Base-by-base conservation (phyloP, 2,797 vertebrate genomes). In the Champsocephalus esox region DNA sequence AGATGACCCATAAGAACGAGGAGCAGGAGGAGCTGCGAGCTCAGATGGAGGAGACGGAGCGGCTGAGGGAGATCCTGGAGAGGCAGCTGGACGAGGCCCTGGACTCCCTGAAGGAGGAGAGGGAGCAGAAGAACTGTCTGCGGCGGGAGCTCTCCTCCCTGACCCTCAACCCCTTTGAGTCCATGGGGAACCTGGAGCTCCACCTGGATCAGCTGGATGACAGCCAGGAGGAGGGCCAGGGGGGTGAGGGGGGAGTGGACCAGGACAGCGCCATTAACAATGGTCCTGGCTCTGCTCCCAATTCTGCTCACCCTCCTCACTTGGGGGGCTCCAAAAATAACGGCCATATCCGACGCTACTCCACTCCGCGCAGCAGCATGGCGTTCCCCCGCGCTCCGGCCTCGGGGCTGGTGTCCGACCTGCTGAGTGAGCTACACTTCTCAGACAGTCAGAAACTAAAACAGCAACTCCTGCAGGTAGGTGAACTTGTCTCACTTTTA, bases 391-490 rank as follows among this genome's bases (percentile, higher is more conserved):
- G 91, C 1, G 89, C 92, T 38, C 93, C 95, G 60, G 71, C 95
- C 69, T 79, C 95, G 67, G 60, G 96, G 13, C 87, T 96, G 38
- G 95, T 96, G 28, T 92, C 95, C 0, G 95, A 97, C 82, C 94
- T 97, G 70, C 93, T 96, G 75, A 97, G 95, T 56, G 96, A 97
- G 86, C 94, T 97, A 1, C 95, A 94, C 75, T 94, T 96, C 64
- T 96, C 95, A 0, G 96, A 97, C 91, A 95, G 94, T 68, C 95
- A 95, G 89, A 96, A 96, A 70, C 93, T 97, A 12, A 95, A 95
- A 65, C 95, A 97, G 82, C 96, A 97, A 71, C 92, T 97, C 44
- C 71, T 95, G 8, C 96, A 96, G 96, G 96, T 97, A 87, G 8
- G 5, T 73, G 16, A 48, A 34, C 5, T 59, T 55, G 8, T 17